Conservation (phyloP, 2,113 vertebrate genomes). For the Heloderma charlesbogerti region DNA sequence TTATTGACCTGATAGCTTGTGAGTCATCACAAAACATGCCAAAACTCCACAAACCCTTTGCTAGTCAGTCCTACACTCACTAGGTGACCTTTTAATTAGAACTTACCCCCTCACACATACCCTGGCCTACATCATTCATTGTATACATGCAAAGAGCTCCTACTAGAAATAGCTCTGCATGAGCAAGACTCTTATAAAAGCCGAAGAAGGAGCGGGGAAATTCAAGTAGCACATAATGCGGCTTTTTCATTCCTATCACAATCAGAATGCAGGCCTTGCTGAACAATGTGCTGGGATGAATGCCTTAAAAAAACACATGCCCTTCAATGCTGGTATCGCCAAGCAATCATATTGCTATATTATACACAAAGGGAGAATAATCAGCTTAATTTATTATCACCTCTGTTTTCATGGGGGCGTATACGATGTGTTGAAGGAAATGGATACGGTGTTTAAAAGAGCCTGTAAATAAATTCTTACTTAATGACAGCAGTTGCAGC, state of each 20-base stretch:
- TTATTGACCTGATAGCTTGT: conserved; percentile 74
- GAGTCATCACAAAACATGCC: conserved; percentile 61
- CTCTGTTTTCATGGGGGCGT: conserved; percentile 48
- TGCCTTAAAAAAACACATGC: too few species aligned
- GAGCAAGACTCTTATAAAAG: conserved; percentile 33
- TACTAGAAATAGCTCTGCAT: conserved; percentile 4
- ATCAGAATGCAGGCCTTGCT: conserved; percentile 10
- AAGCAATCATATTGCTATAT: conserved; percentile 43
- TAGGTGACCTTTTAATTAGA: conserved; percentile 60
- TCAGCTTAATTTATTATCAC: conserved; percentile 49
- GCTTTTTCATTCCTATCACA: conserved; percentile 16
- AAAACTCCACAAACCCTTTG: conserved; percentile 61
- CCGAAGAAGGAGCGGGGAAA: conserved; percentile 2
- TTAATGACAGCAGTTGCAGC: conserved; percentile 55
- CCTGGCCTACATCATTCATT: background rate
- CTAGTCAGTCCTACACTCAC: conserved; percentile 56
- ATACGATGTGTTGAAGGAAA: conserved; percentile 56
- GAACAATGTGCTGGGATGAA: conserved; percentile 35
- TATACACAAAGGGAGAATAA: conserved; percentile 48
- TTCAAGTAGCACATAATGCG: background rate
- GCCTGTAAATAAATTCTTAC: conserved; percentile 52
- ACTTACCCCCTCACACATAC: background rate
- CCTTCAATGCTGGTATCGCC: too few species aligned
- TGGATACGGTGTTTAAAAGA: conserved; percentile 56
- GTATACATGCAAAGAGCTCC: conserved; percentile 3